Base-by-base conservation (phyloP, 2,797 vertebrate species). In the Periparus ater region DNA sequence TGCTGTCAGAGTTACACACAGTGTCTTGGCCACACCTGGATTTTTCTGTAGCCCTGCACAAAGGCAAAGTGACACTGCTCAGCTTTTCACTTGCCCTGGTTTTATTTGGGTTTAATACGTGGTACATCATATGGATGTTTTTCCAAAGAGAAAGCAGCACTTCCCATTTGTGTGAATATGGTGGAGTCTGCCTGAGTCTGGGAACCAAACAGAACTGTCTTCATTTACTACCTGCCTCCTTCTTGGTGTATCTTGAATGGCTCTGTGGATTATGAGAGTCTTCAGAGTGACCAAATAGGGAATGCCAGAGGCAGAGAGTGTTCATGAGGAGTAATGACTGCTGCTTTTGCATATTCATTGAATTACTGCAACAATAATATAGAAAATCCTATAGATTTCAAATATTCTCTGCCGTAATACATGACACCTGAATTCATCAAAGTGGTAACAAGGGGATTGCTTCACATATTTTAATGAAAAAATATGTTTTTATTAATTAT, bases 401-500 rank as follows among this genome's bases (percentile, higher is more conserved):
- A 92, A 95, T 95, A 83, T 57, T 68, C 34, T 77, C 27, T 93
- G 84, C 75, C 78, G 34, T 51, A 72, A 51, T 83, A 26, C 17
- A 18, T 65, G 68, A 34, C 84, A 81, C n/a, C 30, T 85, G 47
- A 77, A 88, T 96, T 92, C 27, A 62, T 96, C 81, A 72, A 70
- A 76, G 18, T 45, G 54, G 81, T 77, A 93, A 88, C 91, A 83
- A 72, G 84, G 42, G 88, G 48, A 74, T 88, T 89, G 50, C 36
- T 85, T 94, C 72, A 55, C 45, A 0, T 92, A 60, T 83, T 93
- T 92, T 89, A 85, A 82, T 77, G 60, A 83, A 91, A 93, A 95
- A 82, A 53, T 54, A 71, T 15, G 26, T 48, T 82, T 79, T 29
- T 77, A 77, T 94, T 89, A 92, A 95, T 94, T 95, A 79, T 96